A percentile compares a stretch with the other conserved stretches of the same genome.
phyloP scores from a whole-genome alignment of 1,140 invertebrate genomes.

The Cyphomyrmex costatus region DNA sequence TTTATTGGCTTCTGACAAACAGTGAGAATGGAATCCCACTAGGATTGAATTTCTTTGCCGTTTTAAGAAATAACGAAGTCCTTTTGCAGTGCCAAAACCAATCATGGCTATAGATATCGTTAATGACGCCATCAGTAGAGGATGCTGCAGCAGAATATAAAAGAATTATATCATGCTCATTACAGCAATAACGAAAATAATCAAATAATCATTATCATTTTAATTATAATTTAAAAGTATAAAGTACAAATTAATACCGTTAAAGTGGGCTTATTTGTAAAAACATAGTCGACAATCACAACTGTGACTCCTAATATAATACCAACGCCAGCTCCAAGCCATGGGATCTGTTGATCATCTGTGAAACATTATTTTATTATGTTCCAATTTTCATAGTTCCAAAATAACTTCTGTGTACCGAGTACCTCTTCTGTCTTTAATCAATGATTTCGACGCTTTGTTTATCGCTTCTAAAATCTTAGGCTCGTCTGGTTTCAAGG shows the following conservation, averaged over 20 bases:
- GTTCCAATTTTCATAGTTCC: background rate
- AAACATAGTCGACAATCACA: conserved; percentile 90
- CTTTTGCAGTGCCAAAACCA: conserved; percentile 88
- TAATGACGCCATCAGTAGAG: conserved; percentile 88
- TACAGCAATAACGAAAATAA: background rate
- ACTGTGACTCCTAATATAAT: conserved; percentile 91
- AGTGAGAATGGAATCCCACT: background rate
- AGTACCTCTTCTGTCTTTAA: conserved; percentile 87
- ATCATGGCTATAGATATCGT: conserved; percentile 88
- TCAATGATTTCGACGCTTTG: conserved; percentile 88
- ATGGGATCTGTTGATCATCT: conserved; percentile 92
- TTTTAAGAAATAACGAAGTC: conserved; percentile 87
- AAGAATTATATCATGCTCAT: conserved; percentile 18
- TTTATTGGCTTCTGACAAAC: conserved; percentile 86
- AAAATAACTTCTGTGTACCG: background rate
- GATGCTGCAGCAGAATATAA: conserved; percentile 85
- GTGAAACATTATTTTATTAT: conserved; percentile 78
- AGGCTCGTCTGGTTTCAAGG: conserved; percentile 90
- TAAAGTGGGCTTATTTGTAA: conserved; percentile 90
- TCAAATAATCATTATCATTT: background rate
- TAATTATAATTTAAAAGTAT: conserved; percentile 21
- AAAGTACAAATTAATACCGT: conserved; percentile 86
- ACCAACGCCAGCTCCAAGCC: conserved; percentile 92
- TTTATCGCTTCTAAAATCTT: conserved; percentile 90
- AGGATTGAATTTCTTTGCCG: conserved; percentile 85